Percentiles rank a stretch among this genome's conserved stretches.
These are phyloP conservation scores for Drosophila insularis DNA, from an alignment of 1,140 invertebrate species.

Conservation along the genomic window DNA sequence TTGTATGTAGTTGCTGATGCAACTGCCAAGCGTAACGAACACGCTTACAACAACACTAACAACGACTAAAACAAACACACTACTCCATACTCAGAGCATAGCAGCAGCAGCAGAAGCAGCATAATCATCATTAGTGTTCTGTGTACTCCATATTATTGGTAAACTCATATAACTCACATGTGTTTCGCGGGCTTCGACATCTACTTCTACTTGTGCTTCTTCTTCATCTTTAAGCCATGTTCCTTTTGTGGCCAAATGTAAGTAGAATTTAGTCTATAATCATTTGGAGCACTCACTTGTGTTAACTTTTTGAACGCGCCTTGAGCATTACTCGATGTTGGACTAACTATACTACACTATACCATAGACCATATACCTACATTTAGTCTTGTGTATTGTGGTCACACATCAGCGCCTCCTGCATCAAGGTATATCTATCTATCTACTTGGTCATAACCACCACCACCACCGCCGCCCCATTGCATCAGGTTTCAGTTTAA, in stretches of 20 bases:
- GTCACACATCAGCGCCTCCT: conserved; percentile 68
- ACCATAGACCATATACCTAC: too few species aligned
- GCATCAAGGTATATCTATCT: background rate
- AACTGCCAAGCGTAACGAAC: conserved; percentile 79
- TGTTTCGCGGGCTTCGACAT: conserved; percentile 6
- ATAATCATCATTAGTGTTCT: conserved; percentile 72
- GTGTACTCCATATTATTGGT: conserved; percentile 36
- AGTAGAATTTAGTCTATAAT: conserved; percentile 47
- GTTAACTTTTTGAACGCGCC: background rate
- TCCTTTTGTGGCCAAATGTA: background rate
- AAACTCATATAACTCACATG: conserved; percentile 41
- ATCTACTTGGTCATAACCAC: conserved; percentile 27
- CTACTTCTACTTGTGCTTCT: background rate
- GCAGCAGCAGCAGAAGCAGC: conserved; percentile 14
- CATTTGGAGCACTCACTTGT: conserved; percentile 63
- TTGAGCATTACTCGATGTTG: conserved; percentile 7
- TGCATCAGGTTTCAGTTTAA: conserved; percentile 49
- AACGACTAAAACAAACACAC: conserved; percentile 46
- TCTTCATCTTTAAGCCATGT: background rate
- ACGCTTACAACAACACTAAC: conserved; percentile 60
- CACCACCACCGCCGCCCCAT: conserved; percentile 27
- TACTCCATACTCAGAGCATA: conserved; percentile 13
- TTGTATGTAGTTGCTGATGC: conserved; percentile 54
- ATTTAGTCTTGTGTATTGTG: conserved; percentile 34
- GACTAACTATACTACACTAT: background rate